Evolutionary conservation across 2,113 vertebrate species (phyloP), one percentile per base, ranked within the genome.

Genomic region (Polypterus bichir): DNA sequence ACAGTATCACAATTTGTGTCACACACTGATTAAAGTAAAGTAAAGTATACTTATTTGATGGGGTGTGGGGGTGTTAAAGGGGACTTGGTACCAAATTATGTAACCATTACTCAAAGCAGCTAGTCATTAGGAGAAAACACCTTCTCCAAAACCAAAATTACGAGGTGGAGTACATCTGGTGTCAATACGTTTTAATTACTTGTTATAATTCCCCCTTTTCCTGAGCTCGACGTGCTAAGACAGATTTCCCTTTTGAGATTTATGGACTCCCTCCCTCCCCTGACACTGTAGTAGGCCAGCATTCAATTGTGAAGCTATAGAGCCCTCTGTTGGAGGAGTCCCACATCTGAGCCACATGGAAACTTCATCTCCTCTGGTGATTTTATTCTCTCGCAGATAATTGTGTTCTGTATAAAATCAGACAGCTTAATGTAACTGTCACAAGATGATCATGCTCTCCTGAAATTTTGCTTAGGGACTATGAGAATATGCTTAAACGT

Each of bases 111-210:
- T 27, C 27, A 27, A 27, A 27, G 27, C 27, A 27, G 27, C 27
- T 27, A 27, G 27, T 27, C 27, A 27, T 74, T 71, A 76, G 62
- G 48, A 57, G 58, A 64, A 62, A 67, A 72, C 69, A 70, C 71
- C 63, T 65, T 72, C 56, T 59, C 63, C 48, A 64, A 78, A 76
- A 68, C 65, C 66, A 70, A 68, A 78, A 76, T 47, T 61, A 70
- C 71, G 77, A 77, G 70, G 76, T 76, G 78, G 72, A 74, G 78
- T 79, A 83, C 89, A 90, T 87, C 82, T 89, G 88, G 83, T 86
- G 83, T 89, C 87, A 88, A 85, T 92, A 84, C 81, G 80, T 80
- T 88, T 87, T 86, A 91, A 91, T 90, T 90, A 88, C 84, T 79
- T 86, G 84, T 68, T 91, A 82, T 90, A 89, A 91, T 87, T 83